phyloP scores from a whole-genome alignment of 2,888 invertebrate genomes.

The Drosophila paranaensis region DNA sequence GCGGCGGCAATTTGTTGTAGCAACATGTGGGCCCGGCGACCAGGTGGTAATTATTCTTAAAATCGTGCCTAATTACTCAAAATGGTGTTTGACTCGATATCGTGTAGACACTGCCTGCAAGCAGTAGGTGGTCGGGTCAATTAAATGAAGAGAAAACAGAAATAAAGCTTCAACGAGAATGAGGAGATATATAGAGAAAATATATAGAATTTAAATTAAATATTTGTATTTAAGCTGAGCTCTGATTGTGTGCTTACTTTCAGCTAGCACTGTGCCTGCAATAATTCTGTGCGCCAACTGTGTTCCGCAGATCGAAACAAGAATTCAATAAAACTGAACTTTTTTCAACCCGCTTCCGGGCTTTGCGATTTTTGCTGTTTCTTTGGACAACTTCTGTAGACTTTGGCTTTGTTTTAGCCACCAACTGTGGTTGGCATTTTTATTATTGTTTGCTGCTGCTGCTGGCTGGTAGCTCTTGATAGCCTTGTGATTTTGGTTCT shows the following conservation, averaged over 20 bases:
- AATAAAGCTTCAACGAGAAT: not conserved
- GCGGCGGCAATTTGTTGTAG: constrained; percentile 41
- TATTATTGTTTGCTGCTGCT: constrained; percentile 63
- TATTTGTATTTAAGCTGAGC: not conserved
- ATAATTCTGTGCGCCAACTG: constrained; percentile 30
- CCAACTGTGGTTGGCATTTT: constrained; percentile 78
- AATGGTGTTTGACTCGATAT: constrained; percentile 37
- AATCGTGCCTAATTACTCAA: constrained; percentile 76
- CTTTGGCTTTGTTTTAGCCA: constrained; percentile 57
- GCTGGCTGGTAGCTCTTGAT: constrained; percentile 53
- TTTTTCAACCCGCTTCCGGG: constrained; percentile 65
- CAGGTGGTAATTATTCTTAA: constrained; percentile 76
- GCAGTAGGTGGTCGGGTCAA: not conserved
- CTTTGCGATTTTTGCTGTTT: constrained; percentile 45
- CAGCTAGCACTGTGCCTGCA: constrained; percentile 32
- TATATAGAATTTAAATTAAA: not conserved
- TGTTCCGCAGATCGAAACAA: constrained; percentile 57
- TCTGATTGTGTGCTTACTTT: constrained; percentile 5
- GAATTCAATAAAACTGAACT: constrained; percentile 75
- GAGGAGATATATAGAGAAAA: not conserved
- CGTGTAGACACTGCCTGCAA: constrained; percentile 20
- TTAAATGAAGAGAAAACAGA: not conserved
- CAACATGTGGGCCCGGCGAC: constrained; percentile 54
- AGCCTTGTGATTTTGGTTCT: constrained; percentile 74
- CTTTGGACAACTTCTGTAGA: constrained; percentile 36